Evolutionary conservation across 2,113 vertebrate species (phyloP), one percentile per base, ranked within the genome.

Genomic region (Heterotilapia buettikoferi): DNA sequence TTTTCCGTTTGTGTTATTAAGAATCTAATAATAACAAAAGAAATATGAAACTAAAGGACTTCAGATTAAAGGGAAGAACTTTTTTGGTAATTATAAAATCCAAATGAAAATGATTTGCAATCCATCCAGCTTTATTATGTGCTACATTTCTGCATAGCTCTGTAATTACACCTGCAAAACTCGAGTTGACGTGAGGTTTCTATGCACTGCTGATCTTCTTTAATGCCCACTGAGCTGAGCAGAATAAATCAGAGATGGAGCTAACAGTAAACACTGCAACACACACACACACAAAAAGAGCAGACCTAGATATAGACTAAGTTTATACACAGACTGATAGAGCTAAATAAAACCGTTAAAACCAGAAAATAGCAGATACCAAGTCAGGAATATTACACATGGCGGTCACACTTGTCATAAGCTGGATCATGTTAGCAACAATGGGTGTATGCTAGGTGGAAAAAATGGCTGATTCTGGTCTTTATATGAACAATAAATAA

Each of bases 341-440:
- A 40, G 36, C 36, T 71, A 14, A 0, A 3, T n/a, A n/a, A n/a
- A n/a, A n/a, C n/a, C n/a, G n/a, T n/a, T n/a, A 43, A 1, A 71
- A 71, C n/a, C 38, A 71, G 38, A 40, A 24, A 43, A 43, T 1
- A 9, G 38, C n/a, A 43, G 0, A 21, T 71, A 16, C 12, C 38
- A 24, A 71, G 0, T 71, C 66, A 24, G 36, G 7, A 24, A 71
- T 71, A 3, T 43, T 71, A 24, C 36, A 68, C 63, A 40, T 21
- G 24, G 10, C 3, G 1, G 43, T 76, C 24, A 76, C 24, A 50
- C 16, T 0, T 45, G 24, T 18, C 38, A 45, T 10, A 19, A 26
- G 5, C 9, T 76, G 68, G 38, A 5, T 29, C 1, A 29, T 6
- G 14, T 1, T 31, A 47, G 10, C 43, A 50, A 50, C 26, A 50